Conservation (phyloP, 2,888 invertebrate species). For the Drosophila macrothrix region DNA sequence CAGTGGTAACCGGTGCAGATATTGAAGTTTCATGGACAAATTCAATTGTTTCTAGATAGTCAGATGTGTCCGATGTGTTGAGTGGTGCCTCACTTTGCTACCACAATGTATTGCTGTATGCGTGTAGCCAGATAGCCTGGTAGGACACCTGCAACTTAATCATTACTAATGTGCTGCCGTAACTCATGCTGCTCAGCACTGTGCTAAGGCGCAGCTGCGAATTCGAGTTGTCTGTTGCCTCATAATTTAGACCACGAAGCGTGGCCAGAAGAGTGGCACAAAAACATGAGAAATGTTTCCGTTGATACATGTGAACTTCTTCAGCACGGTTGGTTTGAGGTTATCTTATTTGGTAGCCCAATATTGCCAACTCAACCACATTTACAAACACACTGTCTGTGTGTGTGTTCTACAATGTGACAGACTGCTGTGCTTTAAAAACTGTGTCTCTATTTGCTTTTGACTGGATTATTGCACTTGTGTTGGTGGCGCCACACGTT, state of each 20-base stretch:
- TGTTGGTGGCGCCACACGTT: not conserved
- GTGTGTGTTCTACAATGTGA: constrained; percentile 10
- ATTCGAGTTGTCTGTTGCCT: constrained; percentile 13
- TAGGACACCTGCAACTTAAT: constrained; percentile 58
- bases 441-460: constrained; percentile 46
- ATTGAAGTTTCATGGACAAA: constrained; percentile 36
- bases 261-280: not conserved
- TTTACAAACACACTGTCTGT: constrained; percentile 2
- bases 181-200: constrained; percentile 50
- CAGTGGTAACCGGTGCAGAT: constrained; percentile 18
- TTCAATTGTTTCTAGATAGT: constrained; percentile 34
- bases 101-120: not conserved
- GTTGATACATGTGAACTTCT: constrained; percentile 10
- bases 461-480: constrained; percentile 31
- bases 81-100: constrained; percentile 1
- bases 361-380: constrained; percentile 27
- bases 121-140: constrained; percentile 6
- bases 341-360: constrained; percentile 28
- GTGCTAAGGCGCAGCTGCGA: constrained; percentile 11
- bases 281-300: not conserved
- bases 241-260: constrained; percentile 29
- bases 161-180: constrained; percentile 66
- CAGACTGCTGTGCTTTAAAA: constrained; percentile 24
- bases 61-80: constrained; percentile 18
- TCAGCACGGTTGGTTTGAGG: constrained; percentile 19